A percentile compares a stretch with the other conserved stretches of the same genome.
Conservation (phyloP, 1,140 invertebrate genomes). For the Drosophila arizonae region DNA sequence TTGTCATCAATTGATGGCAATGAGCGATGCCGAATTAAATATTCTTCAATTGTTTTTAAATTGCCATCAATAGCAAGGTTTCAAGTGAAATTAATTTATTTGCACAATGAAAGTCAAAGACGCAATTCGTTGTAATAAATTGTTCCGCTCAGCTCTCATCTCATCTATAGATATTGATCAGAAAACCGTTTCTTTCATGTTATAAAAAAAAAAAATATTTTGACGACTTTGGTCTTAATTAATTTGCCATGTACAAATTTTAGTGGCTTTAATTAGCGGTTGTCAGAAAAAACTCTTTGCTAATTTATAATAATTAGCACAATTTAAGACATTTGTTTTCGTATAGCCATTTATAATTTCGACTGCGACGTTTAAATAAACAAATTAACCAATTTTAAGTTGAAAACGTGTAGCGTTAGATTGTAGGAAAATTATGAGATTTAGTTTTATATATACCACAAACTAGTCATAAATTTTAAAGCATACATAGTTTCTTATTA, state of each 20-base stretch:
- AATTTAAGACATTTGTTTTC: constrained; percentile 16
- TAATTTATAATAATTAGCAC: constrained; percentile 65
- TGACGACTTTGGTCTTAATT: constrained; percentile 26
- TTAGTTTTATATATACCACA: background rate
- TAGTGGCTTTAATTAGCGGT: constrained; percentile 57
- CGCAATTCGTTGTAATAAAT: constrained; percentile 65
- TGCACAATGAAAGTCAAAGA: constrained; percentile 72
- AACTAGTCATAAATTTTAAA: background rate
- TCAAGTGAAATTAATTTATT: constrained; percentile 79
- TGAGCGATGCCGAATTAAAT: constrained; percentile 61
- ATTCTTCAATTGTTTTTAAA: constrained; percentile 77
- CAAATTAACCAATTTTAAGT: constrained; percentile 13
- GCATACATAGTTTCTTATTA: background rate
- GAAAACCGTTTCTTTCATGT: constrained; percentile 22
- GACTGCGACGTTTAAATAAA: constrained; percentile 31
- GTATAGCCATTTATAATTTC: constrained; percentile 56
- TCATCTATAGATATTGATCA: constrained; percentile 35
- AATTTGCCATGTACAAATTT: constrained; percentile 47
- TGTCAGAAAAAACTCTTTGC: constrained; percentile 22
- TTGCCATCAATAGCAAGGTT: constrained; percentile 77
- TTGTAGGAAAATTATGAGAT: background rate
- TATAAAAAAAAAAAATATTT: constrained; percentile 16
- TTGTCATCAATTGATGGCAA: constrained; percentile 67
- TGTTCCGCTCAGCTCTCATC: background rate
- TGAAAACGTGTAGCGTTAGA: constrained; percentile 7